A percentile compares a stretch with the other conserved stretches of the same genome.
phyloP scores from a whole-genome alignment of 1,140 invertebrate genomes.

The Colletes latitarsis region DNA sequence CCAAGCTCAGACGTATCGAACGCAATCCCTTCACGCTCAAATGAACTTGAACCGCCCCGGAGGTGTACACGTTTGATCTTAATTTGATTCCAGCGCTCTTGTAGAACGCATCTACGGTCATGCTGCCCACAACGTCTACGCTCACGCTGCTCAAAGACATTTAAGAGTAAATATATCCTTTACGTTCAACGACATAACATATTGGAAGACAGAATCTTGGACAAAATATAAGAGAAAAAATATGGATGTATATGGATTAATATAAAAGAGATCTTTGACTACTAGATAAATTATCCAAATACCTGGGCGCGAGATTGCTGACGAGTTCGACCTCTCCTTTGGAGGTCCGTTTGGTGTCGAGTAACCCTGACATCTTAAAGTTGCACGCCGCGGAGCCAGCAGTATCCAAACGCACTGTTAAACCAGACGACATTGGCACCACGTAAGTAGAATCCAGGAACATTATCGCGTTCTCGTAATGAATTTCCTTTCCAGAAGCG shows the following conservation, averaged over 20 bases:
- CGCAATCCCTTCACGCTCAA: constrained; percentile 87
- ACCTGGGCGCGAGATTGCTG: constrained; percentile 89
- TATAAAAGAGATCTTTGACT: too few species aligned
- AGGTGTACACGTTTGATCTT: constrained; percentile 91
- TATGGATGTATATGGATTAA: too few species aligned
- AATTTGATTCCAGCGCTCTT: constrained; percentile 90
- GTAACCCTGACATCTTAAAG: constrained; percentile 87
- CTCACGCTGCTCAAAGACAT: constrained; percentile 84
- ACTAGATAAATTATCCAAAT: constrained; percentile 10
- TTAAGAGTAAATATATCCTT: neutral
- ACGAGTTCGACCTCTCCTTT: constrained; percentile 86
- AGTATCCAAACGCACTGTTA: constrained; percentile 91
- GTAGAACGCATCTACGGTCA: constrained; percentile 91
- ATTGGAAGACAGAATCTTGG: too few species aligned
- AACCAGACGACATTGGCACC: constrained; percentile 90
- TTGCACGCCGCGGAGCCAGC: constrained; percentile 93
- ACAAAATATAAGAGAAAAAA: too few species aligned
- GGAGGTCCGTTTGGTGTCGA: constrained; percentile 81
- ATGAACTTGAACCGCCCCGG: constrained; percentile 88
- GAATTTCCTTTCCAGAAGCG: constrained; percentile 89
- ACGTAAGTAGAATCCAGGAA: constrained; percentile 93
- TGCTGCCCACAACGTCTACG: constrained; percentile 89
- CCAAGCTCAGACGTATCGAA: constrained; percentile 87
- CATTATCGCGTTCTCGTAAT: constrained; percentile 89
- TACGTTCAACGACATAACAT: too few species aligned